These are phyloP conservation scores for Rutilus rutilus DNA, from an alignment of 2,113 vertebrate species.

Conservation along the genomic window DNA sequence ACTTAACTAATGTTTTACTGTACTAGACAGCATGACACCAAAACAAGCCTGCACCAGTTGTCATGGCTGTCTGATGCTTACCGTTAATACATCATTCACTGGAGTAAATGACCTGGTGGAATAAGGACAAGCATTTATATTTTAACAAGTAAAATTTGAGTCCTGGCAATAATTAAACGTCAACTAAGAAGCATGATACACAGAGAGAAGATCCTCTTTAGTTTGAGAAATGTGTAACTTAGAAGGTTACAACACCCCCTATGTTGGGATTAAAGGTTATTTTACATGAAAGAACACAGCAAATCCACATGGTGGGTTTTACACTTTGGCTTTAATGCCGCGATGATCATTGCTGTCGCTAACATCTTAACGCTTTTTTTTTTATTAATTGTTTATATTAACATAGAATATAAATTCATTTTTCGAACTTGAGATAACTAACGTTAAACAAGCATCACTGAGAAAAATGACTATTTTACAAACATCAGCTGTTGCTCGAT, in stretches of 20 bases:
- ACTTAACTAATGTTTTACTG: not conserved
- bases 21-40: not conserved
- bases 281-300: not conserved
- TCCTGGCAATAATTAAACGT: constrained; percentile 4
- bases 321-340: not conserved
- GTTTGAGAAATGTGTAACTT: constrained; percentile 3
- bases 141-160: not conserved
- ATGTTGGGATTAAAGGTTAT: not conserved
- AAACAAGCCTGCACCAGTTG: constrained; percentile 53
- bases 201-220: not conserved
- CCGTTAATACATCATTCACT: not conserved
- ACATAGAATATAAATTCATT: not conserved
- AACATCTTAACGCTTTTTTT: not conserved
- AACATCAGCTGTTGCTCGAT: not conserved
- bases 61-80: not conserved
- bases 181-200: not conserved
- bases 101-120: not conserved
- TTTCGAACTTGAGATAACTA: not conserved
- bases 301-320: not conserved
- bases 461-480: not conserved
- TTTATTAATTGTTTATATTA: not conserved
- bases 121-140: not conserved
- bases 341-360: not conserved
- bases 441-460: not conserved
- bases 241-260: not conserved